Conservation (phyloP, 2,113 vertebrate species). For the Cygnus buccinator region DNA sequence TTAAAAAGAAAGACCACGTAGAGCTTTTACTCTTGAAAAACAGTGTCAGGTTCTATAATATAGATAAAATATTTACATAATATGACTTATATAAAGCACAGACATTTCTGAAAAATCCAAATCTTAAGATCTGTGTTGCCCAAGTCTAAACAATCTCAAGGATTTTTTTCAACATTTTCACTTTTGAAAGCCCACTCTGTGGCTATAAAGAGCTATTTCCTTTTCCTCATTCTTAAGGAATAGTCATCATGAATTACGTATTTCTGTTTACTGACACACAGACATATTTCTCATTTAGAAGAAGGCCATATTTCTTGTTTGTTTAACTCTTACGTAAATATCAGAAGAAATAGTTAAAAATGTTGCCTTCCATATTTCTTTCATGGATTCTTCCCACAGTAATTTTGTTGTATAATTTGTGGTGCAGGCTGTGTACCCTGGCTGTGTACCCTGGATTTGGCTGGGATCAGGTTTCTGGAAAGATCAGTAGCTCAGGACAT, state of each 20-base stretch:
- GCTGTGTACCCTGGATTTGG: not conserved
- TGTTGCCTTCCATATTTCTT: not conserved
- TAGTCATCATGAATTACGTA: not conserved
- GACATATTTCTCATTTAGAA: not conserved
- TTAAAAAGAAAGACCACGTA: not conserved
- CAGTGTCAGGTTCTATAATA: conserved; percentile 16
- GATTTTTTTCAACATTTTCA: conserved; percentile 18
- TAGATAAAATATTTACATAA: conserved; percentile 51
- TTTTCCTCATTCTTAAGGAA: not conserved
- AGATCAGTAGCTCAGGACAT: not conserved
- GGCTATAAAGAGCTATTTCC: not conserved
- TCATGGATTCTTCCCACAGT: not conserved
- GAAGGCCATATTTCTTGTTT: not conserved
- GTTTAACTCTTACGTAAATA: not conserved
- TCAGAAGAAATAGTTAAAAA: not conserved
- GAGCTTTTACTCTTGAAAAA: not conserved
- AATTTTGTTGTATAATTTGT: not conserved
- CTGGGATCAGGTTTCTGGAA: not conserved
- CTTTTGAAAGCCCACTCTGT: not conserved
- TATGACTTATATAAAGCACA: conserved; percentile 44
- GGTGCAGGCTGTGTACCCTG: not conserved
- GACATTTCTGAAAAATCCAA: conserved; percentile 35
- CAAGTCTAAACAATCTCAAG: conserved; percentile 14
- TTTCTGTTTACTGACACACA: not conserved
- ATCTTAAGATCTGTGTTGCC: conserved; percentile 17